Evolutionary conservation across 2,888 invertebrate species (phyloP).

Genomic region (Allolobophora icterica): DNA sequence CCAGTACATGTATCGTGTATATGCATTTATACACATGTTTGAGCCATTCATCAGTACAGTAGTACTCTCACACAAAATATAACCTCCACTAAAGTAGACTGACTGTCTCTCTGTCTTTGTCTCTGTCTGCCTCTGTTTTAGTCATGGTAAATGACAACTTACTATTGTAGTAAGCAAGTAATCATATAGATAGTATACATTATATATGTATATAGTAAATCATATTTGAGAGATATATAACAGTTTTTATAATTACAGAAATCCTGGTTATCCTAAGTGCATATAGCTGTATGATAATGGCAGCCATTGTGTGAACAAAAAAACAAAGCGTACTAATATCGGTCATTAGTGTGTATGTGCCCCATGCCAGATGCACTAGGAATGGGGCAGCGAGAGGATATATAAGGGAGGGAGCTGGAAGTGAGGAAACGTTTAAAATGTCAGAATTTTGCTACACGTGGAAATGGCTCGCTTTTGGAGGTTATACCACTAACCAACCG

Average conservation of each 20-base stretch:
- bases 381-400: not conserved
- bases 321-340: not conserved
- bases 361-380: not conserved
- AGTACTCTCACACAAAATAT: too few species aligned
- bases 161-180: not conserved
- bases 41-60: too few species aligned
- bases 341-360: not conserved
- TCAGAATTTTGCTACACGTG: not conserved
- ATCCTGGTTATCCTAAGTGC: not conserved
- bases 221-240: not conserved
- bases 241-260: not conserved
- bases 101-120: too few species aligned
- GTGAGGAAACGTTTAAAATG: constrained; percentile 17
- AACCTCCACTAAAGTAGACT: too few species aligned
- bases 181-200: not conserved
- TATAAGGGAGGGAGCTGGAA: not conserved
- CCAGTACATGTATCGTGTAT: too few species aligned
- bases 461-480: not conserved
- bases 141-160: not conserved
- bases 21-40: too few species aligned
- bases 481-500: not conserved
- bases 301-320: not conserved
- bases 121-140: too few species aligned
- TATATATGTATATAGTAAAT: constrained; percentile 2
- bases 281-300: not conserved